These are phyloP conservation scores for Chauna torquata DNA, from an alignment of 2,113 vertebrate species.

Conservation along the genomic window DNA sequence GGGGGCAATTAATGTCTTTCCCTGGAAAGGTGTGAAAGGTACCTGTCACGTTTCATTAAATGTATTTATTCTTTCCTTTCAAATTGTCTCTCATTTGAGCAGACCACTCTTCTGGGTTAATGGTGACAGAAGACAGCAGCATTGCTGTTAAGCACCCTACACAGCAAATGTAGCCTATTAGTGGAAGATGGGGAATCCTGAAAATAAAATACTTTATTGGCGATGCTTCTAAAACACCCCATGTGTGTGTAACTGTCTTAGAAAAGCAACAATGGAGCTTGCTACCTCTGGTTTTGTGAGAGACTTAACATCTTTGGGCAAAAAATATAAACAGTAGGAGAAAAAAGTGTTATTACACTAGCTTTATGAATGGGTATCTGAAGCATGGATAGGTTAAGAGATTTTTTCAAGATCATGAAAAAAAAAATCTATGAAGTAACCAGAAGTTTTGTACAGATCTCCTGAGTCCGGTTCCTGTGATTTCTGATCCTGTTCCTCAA, in stretches of 20 bases:
- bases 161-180: not conserved
- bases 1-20: slow-evolving; percentile 66
- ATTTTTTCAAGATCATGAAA: not conserved
- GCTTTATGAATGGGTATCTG: not conserved
- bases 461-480: rapidly evolving
- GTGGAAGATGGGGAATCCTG: not conserved
- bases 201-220: not conserved
- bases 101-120: slow-evolving; percentile 44
- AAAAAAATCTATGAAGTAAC: not conserved
- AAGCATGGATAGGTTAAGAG: not conserved
- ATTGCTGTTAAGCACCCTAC: slow-evolving; percentile 1
- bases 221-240: not conserved
- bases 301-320: not conserved
- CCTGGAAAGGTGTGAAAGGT: slow-evolving; percentile 60
- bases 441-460: not conserved
- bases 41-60: slow-evolving; percentile 64
- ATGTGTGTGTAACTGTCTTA: not conserved
- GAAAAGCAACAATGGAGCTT: not conserved
- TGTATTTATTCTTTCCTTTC: slow-evolving; percentile 62
- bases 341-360: not conserved
- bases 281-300: not conserved
- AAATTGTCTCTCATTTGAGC: slow-evolving; percentile 51
- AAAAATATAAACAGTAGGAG: not conserved
- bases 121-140: slow-evolving; percentile 40
- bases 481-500: not conserved